phyloP scores from a whole-genome alignment of 2,113 vertebrate genomes.

The Carlito syrichta region DNA sequence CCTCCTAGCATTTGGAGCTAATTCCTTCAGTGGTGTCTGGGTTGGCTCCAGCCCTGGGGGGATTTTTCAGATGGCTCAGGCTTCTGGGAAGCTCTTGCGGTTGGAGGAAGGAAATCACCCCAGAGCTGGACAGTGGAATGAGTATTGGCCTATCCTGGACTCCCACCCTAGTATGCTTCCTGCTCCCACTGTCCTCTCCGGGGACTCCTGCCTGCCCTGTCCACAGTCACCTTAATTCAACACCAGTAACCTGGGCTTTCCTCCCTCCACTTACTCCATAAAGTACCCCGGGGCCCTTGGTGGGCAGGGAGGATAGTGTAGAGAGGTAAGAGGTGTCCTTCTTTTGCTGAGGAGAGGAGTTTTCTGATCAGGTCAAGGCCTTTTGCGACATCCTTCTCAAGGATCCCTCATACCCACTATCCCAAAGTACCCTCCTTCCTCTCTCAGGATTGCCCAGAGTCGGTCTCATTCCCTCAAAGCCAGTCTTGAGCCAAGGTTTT shows the following conservation, averaged over 20 bases:
- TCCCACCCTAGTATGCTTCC: not conserved
- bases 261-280: not conserved
- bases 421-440: not conserved
- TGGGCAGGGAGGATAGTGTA: not conserved
- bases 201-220: not conserved
- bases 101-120: not conserved
- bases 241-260: not conserved
- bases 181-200: not conserved
- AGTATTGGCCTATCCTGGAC: not conserved
- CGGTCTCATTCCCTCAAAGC: not conserved
- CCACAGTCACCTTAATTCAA: not conserved
- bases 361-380: not conserved
- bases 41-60: not conserved
- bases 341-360: not conserved
- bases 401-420: no score
- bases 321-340: not conserved
- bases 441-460: not conserved
- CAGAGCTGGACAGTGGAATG: not conserved
- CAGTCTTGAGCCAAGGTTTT: not conserved
- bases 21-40: not conserved
- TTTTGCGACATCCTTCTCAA: not conserved
- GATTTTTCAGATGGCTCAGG: constrained; percentile 38
- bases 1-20: not conserved
- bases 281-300: not conserved
- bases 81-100: constrained; percentile 46